These are phyloP conservation scores for Aphrophora alni DNA, from an alignment of 2,888 invertebrate genomes.

Conservation along the genomic window DNA sequence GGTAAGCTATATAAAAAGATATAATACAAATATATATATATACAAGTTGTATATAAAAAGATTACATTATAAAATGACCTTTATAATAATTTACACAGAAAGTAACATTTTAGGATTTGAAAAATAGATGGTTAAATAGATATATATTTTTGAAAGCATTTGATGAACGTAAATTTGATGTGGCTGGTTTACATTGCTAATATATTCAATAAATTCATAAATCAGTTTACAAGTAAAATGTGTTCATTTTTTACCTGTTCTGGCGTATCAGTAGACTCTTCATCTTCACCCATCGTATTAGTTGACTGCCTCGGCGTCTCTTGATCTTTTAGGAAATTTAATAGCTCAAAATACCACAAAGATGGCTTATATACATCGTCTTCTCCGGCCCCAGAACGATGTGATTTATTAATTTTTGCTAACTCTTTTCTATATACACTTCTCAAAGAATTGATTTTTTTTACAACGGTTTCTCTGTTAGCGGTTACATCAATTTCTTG, in stretches of 20 bases:
- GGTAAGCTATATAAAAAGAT: too few species aligned
- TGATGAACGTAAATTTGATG: not conserved
- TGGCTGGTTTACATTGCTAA: not conserved
- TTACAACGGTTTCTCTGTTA: conserved; percentile 40
- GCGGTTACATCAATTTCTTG: conserved; percentile 37
- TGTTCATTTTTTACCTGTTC: conserved; percentile 32
- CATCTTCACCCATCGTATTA: conserved; percentile 21
- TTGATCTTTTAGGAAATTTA: conserved; percentile 41
- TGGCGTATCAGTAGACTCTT: conserved; percentile 25
- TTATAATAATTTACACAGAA: too few species aligned
- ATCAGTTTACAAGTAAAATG: not conserved
- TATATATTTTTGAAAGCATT: not conserved
- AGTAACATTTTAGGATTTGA: too few species aligned
- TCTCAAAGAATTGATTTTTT: conserved; percentile 50
- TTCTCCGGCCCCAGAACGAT: conserved; percentile 43
- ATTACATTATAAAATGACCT: not conserved
- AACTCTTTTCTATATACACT: conserved; percentile 48
- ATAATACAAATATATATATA: too few species aligned
- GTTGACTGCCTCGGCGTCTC: conserved; percentile 40
- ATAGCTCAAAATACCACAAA: conserved; percentile 41
- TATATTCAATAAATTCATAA: not conserved
- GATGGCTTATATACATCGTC: conserved; percentile 42
- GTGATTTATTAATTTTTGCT: conserved; percentile 41
- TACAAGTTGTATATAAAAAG: too few species aligned
- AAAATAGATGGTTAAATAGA: too few species aligned